Base-by-base conservation (phyloP, 2,113 vertebrate genomes). In the Macrotis lagotis region DNA sequence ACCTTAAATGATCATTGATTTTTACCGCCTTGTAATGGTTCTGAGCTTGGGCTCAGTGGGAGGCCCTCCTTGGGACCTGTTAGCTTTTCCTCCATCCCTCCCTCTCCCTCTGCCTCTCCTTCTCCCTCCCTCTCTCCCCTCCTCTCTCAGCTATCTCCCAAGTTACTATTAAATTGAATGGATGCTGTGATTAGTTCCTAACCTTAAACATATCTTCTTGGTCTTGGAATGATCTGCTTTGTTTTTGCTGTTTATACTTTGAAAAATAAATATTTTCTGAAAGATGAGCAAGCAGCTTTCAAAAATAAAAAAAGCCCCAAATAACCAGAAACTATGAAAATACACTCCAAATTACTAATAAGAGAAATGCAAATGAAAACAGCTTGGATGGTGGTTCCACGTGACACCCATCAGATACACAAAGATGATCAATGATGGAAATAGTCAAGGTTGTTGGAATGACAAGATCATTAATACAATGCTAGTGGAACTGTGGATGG, bases 191-290 rank as follows among this genome's bases (percentile, higher is more conserved):
- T 49, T 94, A 91, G 26, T 89, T 92, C 48, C 26, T 95, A 96
- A 52, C 51, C 92, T 96, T 96, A 89, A 94, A 95, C 96, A 92
- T 74, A 90, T 51, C 19, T n/a, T 83, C n/a, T 44, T 83, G 66
- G 16, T 83, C 66, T 83, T 7, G 14, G 66, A 44, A 44, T 44
- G 66, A 83, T 83, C n/a, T 44, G n/a, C n/a, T 83, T 83, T 83
- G 66, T 83, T 83, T 44, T 44, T 44, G 6, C n/a, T 44, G n/a
- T 83, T 19, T 83, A 83, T 44, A 83, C 66, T 83, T 83, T 22
- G 19, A 44, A 83, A 83, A 44, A 44, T n/a, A 83, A 44, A 8
- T 44, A 44, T n/a, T n/a, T 83, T n/a, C 66, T 24, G 66, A 83
- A 19, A 83, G 44, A 22, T 44, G n/a, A 83, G 8, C 6, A 44